These are phyloP conservation scores for Tetrapedia diversipes DNA, from an alignment of 2,888 invertebrate genomes.

Conservation along the genomic window DNA sequence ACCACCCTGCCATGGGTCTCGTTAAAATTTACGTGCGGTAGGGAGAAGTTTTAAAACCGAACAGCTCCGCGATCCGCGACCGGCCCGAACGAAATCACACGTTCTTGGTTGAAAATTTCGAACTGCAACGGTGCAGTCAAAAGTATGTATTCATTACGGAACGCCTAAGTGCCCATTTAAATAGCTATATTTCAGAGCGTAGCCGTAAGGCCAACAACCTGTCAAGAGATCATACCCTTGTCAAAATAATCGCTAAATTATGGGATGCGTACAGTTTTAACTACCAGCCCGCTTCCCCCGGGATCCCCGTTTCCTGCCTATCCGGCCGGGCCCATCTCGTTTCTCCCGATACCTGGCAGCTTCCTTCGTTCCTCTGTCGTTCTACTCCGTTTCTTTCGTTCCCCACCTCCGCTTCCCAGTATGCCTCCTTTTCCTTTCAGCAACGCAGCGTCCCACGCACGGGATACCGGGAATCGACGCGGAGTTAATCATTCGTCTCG, in stretches of 20 bases:
- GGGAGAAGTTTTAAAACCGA: not conserved
- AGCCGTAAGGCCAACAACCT: slow-evolving; percentile 78
- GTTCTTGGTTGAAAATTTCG: slow-evolving; percentile 15
- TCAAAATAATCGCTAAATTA: slow-evolving; percentile 82
- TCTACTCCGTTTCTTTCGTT: slow-evolving; percentile 21
- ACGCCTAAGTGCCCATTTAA: slow-evolving; percentile 76
- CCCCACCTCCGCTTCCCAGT: not conserved
- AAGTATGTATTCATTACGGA: slow-evolving; percentile 66
- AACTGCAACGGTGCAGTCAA: slow-evolving; percentile 42
- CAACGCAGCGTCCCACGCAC: slow-evolving; percentile 3
- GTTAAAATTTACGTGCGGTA: slow-evolving; percentile 2
- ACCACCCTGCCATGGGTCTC: not conserved
- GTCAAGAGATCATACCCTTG: slow-evolving; percentile 81
- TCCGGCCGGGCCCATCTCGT: slow-evolving; percentile 65
- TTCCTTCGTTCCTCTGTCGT: slow-evolving; percentile 61
- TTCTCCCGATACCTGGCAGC: slow-evolving; percentile 62
- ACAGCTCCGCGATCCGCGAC: slow-evolving; percentile 2
- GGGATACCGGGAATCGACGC: slow-evolving; percentile 39
- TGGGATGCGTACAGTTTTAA: slow-evolving; percentile 78
- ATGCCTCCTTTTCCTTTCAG: slow-evolving; percentile 2
- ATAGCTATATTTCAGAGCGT: slow-evolving; percentile 77
- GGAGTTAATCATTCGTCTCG: slow-evolving; percentile 26
- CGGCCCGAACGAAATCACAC: slow-evolving; percentile 36
- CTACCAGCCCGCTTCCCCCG: slow-evolving; percentile 66
- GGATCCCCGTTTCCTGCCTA: slow-evolving; percentile 74